phyloP scores from a whole-genome alignment of 2,888 invertebrate genomes.

The Netelia fuscicornis region DNA sequence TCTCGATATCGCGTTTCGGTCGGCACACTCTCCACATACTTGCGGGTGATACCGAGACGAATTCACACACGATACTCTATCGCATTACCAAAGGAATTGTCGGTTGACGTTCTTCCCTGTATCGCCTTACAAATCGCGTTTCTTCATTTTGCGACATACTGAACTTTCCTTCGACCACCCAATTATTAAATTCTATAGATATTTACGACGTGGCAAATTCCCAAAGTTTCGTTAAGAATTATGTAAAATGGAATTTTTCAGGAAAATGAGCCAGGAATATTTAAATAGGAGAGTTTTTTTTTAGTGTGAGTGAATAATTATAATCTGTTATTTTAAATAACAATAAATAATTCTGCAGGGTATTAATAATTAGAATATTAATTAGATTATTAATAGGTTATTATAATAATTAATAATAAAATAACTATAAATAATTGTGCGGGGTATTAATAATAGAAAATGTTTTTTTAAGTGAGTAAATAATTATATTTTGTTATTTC shows the following conservation, averaged over 20 bases:
- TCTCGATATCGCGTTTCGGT: slow-evolving; percentile 50
- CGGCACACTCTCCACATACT: slow-evolving; percentile 47
- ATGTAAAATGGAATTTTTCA: not conserved
- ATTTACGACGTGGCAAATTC: not conserved
- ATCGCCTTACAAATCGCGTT: slow-evolving; percentile 41
- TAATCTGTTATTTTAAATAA: too few species aligned
- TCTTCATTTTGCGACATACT: slow-evolving; percentile 6
- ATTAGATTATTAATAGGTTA: too few species aligned
- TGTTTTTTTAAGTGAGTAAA: too few species aligned
- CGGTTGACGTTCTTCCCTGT: not conserved
- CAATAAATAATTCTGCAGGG: too few species aligned
- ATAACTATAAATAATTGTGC: too few species aligned
- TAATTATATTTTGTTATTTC: too few species aligned
- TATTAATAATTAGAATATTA: too few species aligned
- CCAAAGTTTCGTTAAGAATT: not conserved
- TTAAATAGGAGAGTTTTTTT: too few species aligned
- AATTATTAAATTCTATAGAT: not conserved
- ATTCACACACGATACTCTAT: slow-evolving; percentile 53
- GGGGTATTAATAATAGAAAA: too few species aligned
- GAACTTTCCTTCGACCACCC: not conserved
- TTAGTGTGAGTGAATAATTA: too few species aligned
- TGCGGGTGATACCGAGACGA: slow-evolving; percentile 41
- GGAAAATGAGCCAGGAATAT: too few species aligned
- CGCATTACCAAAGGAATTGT: slow-evolving; percentile 36
- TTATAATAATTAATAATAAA: too few species aligned